Evolutionary conservation across 1,140 invertebrate species (phyloP).

Genomic region (Aphidius gifuensis): DNA sequence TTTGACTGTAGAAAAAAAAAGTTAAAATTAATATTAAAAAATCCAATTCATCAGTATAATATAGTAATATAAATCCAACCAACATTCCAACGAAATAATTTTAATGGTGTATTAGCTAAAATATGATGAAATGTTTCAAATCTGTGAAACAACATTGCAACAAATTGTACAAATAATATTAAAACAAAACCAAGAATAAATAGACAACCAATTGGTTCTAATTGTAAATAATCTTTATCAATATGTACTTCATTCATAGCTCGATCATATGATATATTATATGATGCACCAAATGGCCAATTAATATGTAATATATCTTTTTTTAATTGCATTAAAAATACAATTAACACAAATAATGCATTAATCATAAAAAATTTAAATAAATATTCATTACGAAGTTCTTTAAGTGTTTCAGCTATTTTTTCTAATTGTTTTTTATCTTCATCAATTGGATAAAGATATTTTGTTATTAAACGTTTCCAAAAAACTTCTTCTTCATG

Average conservation of each 20-base stretch:
- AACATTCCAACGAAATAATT: conserved; percentile 28
- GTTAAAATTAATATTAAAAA: not conserved
- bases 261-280: conserved; percentile 63
- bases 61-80: conserved; percentile 2
- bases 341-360: conserved; percentile 75
- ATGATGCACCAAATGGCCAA: conserved; percentile 68
- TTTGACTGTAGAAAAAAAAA: conserved; percentile 37
- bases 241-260: conserved; percentile 52
- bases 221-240: conserved; percentile 57
- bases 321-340: conserved; percentile 76
- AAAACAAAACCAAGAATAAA: conserved; percentile 46
- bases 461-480: conserved; percentile 69
- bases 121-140: conserved; percentile 83
- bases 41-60: not conserved
- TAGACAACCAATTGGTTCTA: conserved; percentile 60
- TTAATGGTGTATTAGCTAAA: conserved; percentile 69
- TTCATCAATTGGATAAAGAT: conserved; percentile 68
- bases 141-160: conserved; percentile 82
- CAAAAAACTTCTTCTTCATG: conserved; percentile 69
- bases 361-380: conserved; percentile 85
- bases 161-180: conserved; percentile 71
- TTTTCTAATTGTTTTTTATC: conserved; percentile 50
- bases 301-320: conserved; percentile 68
- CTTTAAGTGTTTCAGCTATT: conserved; percentile 61
- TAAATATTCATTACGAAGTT: conserved; percentile 68